A percentile compares a stretch with the other conserved stretches of the same genome.
phyloP scores from a whole-genome alignment of 2,888 invertebrate genomes.

The Idaea aversata region DNA sequence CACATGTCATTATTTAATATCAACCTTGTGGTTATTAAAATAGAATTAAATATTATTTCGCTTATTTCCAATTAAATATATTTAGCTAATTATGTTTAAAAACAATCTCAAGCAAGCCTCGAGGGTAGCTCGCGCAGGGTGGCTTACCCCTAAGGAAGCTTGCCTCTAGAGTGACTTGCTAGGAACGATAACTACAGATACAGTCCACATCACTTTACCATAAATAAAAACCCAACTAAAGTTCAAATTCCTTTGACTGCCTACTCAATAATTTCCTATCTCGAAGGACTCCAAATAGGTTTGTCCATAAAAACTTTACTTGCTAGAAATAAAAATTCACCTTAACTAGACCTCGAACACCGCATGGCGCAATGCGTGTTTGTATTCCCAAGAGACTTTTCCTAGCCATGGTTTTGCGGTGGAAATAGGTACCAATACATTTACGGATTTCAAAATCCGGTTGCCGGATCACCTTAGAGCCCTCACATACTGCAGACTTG shows the following conservation, averaged over 20 bases:
- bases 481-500: too few relatives aligned
- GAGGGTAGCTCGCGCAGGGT: too few relatives aligned
- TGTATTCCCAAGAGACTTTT: conserved; percentile 38
- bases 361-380: conserved; percentile 49
- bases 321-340: conserved; percentile 8
- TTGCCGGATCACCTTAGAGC: neutral
- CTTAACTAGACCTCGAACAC: conserved; percentile 14
- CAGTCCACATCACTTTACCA: neutral
- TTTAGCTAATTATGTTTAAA: too few relatives aligned
- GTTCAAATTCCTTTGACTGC: conserved; percentile 1
- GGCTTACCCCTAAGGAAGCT: too few relatives aligned
- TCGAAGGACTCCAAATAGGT: neutral
- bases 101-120: too few relatives aligned
- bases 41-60: too few relatives aligned
- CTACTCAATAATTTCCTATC: neutral
- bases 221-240: neutral
- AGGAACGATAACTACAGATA: too few relatives aligned
- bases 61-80: too few relatives aligned
- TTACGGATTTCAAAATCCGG: neutral
- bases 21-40: too few relatives aligned
- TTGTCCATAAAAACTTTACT: conserved; percentile 5
- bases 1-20: too few relatives aligned
- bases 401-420: conserved; percentile 6
- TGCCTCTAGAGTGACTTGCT: too few relatives aligned
- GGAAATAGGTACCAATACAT: neutral